Evolutionary conservation across 1,140 invertebrate genomes (phyloP).

Genomic region (Xylocopa sonorina): DNA sequence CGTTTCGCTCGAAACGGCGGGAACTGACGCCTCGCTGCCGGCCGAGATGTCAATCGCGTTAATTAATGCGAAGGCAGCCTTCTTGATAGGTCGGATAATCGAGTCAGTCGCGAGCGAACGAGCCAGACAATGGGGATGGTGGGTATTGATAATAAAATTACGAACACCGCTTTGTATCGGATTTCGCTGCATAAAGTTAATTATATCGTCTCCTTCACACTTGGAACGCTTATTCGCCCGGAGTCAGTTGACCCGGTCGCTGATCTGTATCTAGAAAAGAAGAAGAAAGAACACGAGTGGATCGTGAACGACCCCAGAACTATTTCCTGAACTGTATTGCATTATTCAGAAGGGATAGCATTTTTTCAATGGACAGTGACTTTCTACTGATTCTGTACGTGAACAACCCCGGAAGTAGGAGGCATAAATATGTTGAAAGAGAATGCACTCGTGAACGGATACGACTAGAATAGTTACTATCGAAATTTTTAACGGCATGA

Average conservation of each 20-base stretch:
- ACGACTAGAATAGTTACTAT: too few species aligned
- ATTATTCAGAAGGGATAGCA: too few species aligned
- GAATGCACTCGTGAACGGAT: too few species aligned
- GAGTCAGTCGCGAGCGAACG: constrained; percentile 41
- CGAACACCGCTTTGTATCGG: neutral
- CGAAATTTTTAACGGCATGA: neutral
- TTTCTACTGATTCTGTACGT: too few species aligned
- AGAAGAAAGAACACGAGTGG: too few species aligned
- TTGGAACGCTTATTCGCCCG: neutral
- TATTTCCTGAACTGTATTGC: too few species aligned
- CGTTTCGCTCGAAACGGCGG: neutral
- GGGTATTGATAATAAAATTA: constrained; percentile 47
- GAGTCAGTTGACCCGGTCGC: too few species aligned
- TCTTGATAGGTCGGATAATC: constrained; percentile 51
- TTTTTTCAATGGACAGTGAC: too few species aligned
- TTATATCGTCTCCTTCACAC: neutral
- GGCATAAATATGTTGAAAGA: too few species aligned
- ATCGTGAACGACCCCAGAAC: too few species aligned
- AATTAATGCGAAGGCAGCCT: constrained; percentile 47
- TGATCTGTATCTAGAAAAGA: too few species aligned
- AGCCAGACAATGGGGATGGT: constrained; percentile 39
- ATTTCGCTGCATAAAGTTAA: neutral
- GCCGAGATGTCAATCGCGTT: constrained; percentile 15
- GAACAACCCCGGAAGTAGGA: too few species aligned
- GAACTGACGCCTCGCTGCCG: constrained; percentile 23